These are phyloP conservation scores for Cydia strobilella DNA, from an alignment of 1,140 invertebrate genomes.

Conservation along the genomic window DNA sequence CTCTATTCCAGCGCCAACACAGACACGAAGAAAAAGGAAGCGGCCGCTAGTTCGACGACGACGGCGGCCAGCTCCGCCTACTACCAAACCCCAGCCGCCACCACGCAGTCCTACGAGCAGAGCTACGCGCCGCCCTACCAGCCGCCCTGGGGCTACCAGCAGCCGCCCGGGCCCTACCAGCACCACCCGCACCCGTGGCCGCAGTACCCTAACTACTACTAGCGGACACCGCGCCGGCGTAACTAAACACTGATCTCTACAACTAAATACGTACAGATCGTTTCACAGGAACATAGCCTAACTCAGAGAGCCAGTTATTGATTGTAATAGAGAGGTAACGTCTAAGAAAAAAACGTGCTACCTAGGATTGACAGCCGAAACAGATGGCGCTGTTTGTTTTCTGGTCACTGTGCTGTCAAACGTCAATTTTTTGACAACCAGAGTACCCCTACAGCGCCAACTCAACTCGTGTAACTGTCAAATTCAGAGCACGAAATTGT, in stretches of 20 bases:
- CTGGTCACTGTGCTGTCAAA: no score
- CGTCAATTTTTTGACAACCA: no score
- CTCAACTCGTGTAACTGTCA: no score
- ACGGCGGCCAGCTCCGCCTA: constrained; percentile 50
- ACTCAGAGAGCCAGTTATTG: no score
- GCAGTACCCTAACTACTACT: constrained; percentile 74
- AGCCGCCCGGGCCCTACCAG: constrained; percentile 68
- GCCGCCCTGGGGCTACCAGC: constrained; percentile 74
- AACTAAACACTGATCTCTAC: background rate
- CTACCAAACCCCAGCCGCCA: constrained; percentile 57
- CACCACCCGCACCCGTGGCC: constrained; percentile 63
- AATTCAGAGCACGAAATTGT: no score
- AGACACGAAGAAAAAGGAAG: constrained; percentile 67
- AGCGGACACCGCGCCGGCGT: constrained; percentile 30
- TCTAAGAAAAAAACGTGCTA: no score
- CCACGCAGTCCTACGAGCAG: constrained; percentile 65
- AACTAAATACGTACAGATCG: no score
- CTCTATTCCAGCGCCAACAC: constrained; percentile 39
- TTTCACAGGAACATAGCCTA: no score
- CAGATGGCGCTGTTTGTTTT: no score
- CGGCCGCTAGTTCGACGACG: constrained; percentile 40
- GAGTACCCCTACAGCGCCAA: no score
- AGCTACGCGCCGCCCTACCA: constrained; percentile 71
- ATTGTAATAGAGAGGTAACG: no score
- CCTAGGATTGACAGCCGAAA: no score